phyloP scores from a whole-genome alignment of 2,113 vertebrate genomes.

The Percopsis transmontana region DNA sequence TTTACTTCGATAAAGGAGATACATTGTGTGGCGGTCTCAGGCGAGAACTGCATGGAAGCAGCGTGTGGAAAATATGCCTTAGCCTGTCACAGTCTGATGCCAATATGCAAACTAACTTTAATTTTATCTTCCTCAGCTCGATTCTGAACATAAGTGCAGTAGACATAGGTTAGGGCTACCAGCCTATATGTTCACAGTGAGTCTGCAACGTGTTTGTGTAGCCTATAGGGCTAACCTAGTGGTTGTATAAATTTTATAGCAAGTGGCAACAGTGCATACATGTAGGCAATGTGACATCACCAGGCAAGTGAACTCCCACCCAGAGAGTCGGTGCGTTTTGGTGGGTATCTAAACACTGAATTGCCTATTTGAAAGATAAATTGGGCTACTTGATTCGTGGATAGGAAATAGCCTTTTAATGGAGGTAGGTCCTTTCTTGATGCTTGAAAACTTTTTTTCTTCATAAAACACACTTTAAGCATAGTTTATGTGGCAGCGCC shows the following conservation, averaged over 20 bases:
- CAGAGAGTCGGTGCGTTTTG: no score
- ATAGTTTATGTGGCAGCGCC: conserved; percentile 2
- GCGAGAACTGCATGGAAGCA: conserved; percentile 40
- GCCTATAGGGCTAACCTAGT: no score
- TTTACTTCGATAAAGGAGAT: conserved; percentile 65
- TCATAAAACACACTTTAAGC: conserved; percentile 22
- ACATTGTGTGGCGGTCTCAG: conserved; percentile 65
- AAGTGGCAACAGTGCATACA: no score
- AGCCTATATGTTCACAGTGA: conserved; percentile 31
- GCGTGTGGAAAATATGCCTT: conserved; percentile 67
- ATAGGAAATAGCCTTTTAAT: conserved; percentile 10
- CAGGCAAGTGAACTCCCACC: no score
- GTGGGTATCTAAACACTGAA: no score
- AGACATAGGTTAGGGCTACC: conserved; percentile 1
- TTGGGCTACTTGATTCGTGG: conserved; percentile 16
- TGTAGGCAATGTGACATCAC: no score
- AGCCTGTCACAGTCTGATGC: conserved; percentile 34
- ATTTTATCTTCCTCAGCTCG: conserved; percentile 32
- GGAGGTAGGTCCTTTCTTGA: conserved; percentile 9
- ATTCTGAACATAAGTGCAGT: no score
- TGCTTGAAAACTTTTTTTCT: conserved; percentile 15
- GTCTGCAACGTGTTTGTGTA: no score
- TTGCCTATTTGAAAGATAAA: conserved; percentile 21
- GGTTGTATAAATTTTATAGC: background rate
- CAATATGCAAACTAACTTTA: conserved; percentile 40